Evolutionary conservation across 1,140 invertebrate genomes (phyloP), one percentile per base, ranked within the genome.

Genomic region (Gonatopus flavifemur): DNA sequence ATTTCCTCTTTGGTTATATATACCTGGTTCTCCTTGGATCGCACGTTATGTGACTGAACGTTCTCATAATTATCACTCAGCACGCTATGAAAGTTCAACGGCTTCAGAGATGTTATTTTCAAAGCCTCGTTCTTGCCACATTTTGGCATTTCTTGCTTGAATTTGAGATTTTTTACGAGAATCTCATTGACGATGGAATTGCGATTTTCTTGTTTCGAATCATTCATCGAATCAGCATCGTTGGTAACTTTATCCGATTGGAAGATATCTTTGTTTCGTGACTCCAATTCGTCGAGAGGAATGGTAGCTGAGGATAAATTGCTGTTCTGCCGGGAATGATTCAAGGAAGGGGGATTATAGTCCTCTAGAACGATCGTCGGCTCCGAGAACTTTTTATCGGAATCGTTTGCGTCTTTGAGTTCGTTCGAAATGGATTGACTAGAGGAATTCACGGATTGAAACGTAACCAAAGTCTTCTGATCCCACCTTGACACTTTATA

Each of bases 1-100:
- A 66, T 67, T 21, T 69, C 65, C 24, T 67, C 66, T 45, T 63
- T 70, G 38, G 65, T 69, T 50, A 62, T 56, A 38, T 68, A 67
- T 45, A 69, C 52, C 49, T 70, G 67, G 31, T 18, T 56, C n/a
- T 56, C 55, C 19, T 53, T 49, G 3, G 40, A 30, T 13, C 52
- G 42, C 3, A 36, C 40, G 33, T 60, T 46, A 6, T 43, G 52
- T n/a, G 49, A 25, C 3, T 49, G 38, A 33, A 52, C 24, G 22
- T 59, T 63, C 25, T 64, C 61, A 45, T 70, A 70, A 58, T 67
- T 55, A 33, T 70, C 66, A 40, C 62, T 70, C 20, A 71, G 48
- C 21, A 71, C 64, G 43, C 64, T 68, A 18, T 59, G 62, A 44
- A 57, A 67, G 28, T 62, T 69, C 15, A 70, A 58, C 10, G 49